phyloP scores from a whole-genome alignment of 2,888 invertebrate genomes.

The Melanotus villosus region DNA sequence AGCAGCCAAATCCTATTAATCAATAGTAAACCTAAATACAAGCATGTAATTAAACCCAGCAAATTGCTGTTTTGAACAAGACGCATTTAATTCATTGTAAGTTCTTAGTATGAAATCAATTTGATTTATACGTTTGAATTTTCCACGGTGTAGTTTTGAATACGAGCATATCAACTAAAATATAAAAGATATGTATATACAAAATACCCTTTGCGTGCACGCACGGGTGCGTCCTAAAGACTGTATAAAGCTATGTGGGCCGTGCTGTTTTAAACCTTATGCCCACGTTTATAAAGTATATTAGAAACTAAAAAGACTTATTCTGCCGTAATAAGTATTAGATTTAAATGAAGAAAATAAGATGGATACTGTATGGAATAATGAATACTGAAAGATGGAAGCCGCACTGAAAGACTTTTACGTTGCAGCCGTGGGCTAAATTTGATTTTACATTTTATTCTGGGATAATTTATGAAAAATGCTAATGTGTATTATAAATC shows the following conservation, averaged over 20 bases:
- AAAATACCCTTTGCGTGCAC: constrained; percentile 54
- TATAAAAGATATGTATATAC: constrained; percentile 58
- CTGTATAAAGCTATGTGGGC: constrained; percentile 48
- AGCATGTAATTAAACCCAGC: constrained; percentile 16
- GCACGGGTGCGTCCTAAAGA: constrained; percentile 53
- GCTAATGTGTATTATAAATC: no score
- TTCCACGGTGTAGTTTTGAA: constrained; percentile 57
- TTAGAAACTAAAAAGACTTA: constrained; percentile 48
- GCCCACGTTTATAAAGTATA: constrained; percentile 17
- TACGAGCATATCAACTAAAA: constrained; percentile 55
- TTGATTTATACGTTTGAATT: constrained; percentile 59
- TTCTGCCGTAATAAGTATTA: constrained; percentile 52
- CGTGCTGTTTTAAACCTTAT: constrained; percentile 45
- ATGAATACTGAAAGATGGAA: constrained; percentile 9
- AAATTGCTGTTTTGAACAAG: background rate
- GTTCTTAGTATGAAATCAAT: constrained; percentile 48
- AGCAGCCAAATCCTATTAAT: no score
- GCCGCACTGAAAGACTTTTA: background rate
- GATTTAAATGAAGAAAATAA: constrained; percentile 48
- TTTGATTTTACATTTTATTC: no score
- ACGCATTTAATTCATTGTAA: constrained; percentile 23
- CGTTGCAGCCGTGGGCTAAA: background rate
- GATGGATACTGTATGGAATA: constrained; percentile 32
- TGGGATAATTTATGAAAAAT: no score
- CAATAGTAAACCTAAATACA: no score